Evolutionary conservation across 2,113 vertebrate genomes (phyloP), one percentile per base, ranked within the genome.

Genomic region (Clarias batrachus): DNA sequence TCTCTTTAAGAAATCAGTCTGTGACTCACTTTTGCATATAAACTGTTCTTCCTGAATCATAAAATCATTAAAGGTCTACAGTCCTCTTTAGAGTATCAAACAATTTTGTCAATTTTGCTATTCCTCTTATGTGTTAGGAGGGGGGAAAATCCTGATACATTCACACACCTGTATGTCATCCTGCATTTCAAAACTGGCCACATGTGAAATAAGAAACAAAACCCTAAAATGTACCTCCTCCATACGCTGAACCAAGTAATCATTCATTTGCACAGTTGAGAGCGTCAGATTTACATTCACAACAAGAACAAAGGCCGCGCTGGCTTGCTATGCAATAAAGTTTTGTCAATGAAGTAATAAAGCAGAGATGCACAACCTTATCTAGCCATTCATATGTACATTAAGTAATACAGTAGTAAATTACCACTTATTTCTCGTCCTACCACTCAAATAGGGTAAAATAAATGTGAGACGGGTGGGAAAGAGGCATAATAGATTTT

Each of bases 151-250:
- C 23, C 33, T 41, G 19, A 81, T 81, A 59, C 79, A 41, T 81
- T 65, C 30, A 25, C 21, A 16, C 60, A 81, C 60, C 80, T 81
- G 33, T 62, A 63, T 33, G 11, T 63, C 37, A 3, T 81, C 14
- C 33, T 16, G 33, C 65, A 63, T 60, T 63, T 65, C 60, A 81
- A 33, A 81, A 33, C 19, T 81, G 79, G 33, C 25, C 12, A 78
- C 16, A 33, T 23, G 48, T 81, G 33, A 81, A 81, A 81, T 37
- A 48, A 81, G 19, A 81, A 65, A 80, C 59, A 81, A 41, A 81
- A 63, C 19, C 19, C 19, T 4, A 5, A 48, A 62, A 21, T 81
- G 59, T 81, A 9, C 59, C 6, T 81, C 21, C 11, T 65, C 33
- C 78, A 25, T 37, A 11, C 2, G 25, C 79, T 37, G 33, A 81